Conservation (phyloP, 2,888 invertebrate species). For the Hetaerina titia region DNA sequence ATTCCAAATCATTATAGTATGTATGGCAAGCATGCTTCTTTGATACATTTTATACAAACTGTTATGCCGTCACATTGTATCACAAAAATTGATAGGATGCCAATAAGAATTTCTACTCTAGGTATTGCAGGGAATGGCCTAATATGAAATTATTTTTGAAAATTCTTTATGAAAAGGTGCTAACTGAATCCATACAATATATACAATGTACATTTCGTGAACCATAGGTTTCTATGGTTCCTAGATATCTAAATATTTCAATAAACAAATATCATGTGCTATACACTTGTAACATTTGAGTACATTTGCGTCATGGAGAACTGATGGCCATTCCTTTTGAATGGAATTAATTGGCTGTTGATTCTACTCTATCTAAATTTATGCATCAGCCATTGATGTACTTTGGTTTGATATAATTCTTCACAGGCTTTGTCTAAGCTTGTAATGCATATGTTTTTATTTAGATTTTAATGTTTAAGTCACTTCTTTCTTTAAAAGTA, state of each 20-base stretch:
- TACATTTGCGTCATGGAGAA: neutral
- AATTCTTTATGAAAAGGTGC: constrained; percentile 45
- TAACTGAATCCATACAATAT: constrained; percentile 34
- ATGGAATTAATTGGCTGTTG: constrained; percentile 1
- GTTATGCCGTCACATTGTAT: constrained; percentile 44
- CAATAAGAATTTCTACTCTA: constrained; percentile 27
- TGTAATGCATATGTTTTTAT: neutral
- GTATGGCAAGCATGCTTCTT: constrained; percentile 12
- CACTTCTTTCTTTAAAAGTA: neutral
- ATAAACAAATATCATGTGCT: constrained; percentile 30
- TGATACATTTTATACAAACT: constrained; percentile 25
- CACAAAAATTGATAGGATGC: constrained; percentile 45
- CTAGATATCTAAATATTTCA: constrained; percentile 16
- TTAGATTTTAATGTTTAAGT: neutral
- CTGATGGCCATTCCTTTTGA: constrained; percentile 28
- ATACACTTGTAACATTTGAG: neutral
- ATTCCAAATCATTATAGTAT: constrained; percentile 21
- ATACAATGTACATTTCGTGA: constrained; percentile 23
- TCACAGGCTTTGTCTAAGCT: neutral
- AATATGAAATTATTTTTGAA: constrained; percentile 27
- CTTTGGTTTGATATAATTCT: neutral
- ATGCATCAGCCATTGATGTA: neutral
- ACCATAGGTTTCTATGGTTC: constrained; percentile 21
- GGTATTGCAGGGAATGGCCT: constrained; percentile 40
- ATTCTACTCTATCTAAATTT: neutral